Base-by-base conservation (phyloP, 1,140 invertebrate genomes). In the Drosophila punjabiensis region DNA sequence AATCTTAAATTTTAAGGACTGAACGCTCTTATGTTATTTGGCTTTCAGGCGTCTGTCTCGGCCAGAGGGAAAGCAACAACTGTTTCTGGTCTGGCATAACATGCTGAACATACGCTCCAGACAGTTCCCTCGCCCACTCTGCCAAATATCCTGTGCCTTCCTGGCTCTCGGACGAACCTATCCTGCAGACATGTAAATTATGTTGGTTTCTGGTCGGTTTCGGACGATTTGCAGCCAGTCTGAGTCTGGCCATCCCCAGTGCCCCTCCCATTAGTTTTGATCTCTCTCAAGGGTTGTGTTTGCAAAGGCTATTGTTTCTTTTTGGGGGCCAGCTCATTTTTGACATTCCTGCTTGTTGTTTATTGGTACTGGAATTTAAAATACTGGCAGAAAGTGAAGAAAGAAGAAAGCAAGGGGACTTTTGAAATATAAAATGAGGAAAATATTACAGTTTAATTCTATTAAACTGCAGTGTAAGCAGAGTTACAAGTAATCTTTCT, bases 101-200 rank as follows among this genome's bases (percentile, higher is more conserved):
- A 85, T 86, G 79, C 33, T 20, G 76, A 85, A 75, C 82, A 86
- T 83, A 76, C 82, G 60, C 37, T 60, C 14, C 81, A 66, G 81
- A 58, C 65, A 56, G 20, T 13, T 11, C 45, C 52, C 58, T n/a
- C 33, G 32, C 5, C 61, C 16, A 58, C 14, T 13, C 55, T 43
- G 14, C 33, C n/a, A 28, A 24, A 6, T 18, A 3, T 35, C 30
- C 65, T 37, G 47, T 20, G 10, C 30, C 32, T 73, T 18, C 11
- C 41, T 48, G 28, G 18, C 28, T 65, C 74, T 37, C 20, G 74
- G 65, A 71, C 75, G 82, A 87, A 87, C 75, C 78, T 86, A 82
- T 79, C 53, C 79, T 78, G 82, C 82, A 86, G 82, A 87, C 82
- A 86, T 86, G 82, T 86, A 87, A 86, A 86, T 86, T 87, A 87